Evolutionary conservation across 1,140 invertebrate species (phyloP).

Genomic region (Drosophila teissieri): DNA sequence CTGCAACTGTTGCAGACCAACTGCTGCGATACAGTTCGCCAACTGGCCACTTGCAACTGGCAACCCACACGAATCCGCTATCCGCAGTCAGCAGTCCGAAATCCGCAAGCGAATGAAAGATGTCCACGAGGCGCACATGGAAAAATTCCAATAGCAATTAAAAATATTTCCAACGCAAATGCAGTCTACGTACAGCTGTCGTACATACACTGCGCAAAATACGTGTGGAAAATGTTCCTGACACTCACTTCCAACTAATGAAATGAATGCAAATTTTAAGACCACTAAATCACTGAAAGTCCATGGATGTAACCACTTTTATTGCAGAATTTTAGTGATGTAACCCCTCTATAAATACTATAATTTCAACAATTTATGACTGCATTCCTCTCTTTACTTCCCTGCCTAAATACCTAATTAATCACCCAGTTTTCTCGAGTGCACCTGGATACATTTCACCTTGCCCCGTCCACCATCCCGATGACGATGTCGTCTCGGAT

Average conservation of each 20-base stretch:
- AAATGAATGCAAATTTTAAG: too few species aligned
- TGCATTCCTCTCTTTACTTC: too few species aligned
- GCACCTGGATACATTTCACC: constrained; percentile 49
- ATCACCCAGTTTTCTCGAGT: constrained; percentile 1
- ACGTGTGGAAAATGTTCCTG: too few species aligned
- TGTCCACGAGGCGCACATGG: constrained; percentile 72
- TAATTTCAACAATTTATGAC: too few species aligned
- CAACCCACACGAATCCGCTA: constrained; percentile 64
- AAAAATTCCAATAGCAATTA: constrained; percentile 80
- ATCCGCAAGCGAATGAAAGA: constrained; percentile 62
- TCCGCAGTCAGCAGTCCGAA: constrained; percentile 13
- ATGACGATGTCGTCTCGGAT: constrained; percentile 32
- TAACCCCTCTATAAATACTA: too few species aligned
- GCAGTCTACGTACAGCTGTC: constrained; percentile 45
- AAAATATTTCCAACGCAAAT: constrained; percentile 83
- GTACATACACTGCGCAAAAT: constrained; percentile 38
- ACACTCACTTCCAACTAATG: not conserved
- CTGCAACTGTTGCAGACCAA: constrained; percentile 38
- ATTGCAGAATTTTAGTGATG: too few species aligned
- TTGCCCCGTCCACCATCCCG: constrained; percentile 26
- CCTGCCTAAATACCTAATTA: too few species aligned
- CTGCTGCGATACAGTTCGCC: constrained; percentile 69
- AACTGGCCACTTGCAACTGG: constrained; percentile 44
- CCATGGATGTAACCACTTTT: too few species aligned
- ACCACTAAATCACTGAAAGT: too few species aligned